A percentile compares a stretch with the other conserved stretches of the same genome.
phyloP scores from a whole-genome alignment of 2,797 vertebrate genomes.

The Pangasius djambal region DNA sequence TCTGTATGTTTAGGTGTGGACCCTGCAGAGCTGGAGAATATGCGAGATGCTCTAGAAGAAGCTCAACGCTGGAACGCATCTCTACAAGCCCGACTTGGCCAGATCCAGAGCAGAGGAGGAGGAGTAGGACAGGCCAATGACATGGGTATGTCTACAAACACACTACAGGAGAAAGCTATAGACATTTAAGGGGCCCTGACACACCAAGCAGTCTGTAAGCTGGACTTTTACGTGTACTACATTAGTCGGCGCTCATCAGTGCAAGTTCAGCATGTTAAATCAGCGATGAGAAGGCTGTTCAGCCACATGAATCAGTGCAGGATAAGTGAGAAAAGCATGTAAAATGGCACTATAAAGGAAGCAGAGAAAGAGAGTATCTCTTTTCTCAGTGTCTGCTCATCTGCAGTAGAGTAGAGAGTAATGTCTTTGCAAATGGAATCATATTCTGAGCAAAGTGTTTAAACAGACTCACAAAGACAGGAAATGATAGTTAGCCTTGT shows the following conservation, averaged over 20 bases:
- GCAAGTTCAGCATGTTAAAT: not conserved
- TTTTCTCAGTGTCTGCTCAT: too few relatives aligned
- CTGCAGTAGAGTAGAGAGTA: too few relatives aligned
- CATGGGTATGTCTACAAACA: constrained; percentile 59
- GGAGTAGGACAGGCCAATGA: constrained; percentile 78
- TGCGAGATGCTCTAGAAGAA: constrained; percentile 80
- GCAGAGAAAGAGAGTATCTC: too few relatives aligned
- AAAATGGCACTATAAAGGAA: too few relatives aligned
- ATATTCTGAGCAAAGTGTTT: too few relatives aligned
- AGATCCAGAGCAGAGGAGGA: constrained; percentile 78
- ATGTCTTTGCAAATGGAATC: too few relatives aligned
- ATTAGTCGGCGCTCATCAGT: not conserved
- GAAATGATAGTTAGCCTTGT: too few relatives aligned
- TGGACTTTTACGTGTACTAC: not conserved
- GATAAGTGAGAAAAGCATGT: not conserved
- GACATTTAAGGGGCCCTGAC: not conserved
- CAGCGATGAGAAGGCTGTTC: not conserved
- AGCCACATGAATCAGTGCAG: not conserved
- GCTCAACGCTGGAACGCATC: constrained; percentile 82
- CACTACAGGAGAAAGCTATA: not conserved
- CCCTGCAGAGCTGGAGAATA: constrained; percentile 72
- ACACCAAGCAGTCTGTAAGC: not conserved
- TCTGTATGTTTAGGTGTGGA: constrained; percentile 49
- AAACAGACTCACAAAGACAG: too few relatives aligned
- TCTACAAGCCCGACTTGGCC: constrained; percentile 79